These are phyloP conservation scores for Falcaria lacertinaria DNA, from an alignment of 2,888 invertebrate species.

Conservation along the genomic window DNA sequence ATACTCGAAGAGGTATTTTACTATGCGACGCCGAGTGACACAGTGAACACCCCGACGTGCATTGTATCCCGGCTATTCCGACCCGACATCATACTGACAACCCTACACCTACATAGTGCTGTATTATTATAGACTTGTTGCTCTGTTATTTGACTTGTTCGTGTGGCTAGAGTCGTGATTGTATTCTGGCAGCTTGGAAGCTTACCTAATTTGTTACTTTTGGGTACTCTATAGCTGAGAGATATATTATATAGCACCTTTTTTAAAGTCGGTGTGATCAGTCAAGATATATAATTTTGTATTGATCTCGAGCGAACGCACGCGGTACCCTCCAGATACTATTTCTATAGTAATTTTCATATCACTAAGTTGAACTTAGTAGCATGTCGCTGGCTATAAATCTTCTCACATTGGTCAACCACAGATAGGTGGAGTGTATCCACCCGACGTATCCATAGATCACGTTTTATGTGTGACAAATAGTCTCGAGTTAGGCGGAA, in stretches of 20 bases:
- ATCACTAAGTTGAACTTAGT: constrained; percentile 12
- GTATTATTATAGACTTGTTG: constrained; percentile 53
- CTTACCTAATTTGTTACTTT: neutral
- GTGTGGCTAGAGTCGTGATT: constrained; percentile 11
- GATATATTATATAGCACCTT: neutral
- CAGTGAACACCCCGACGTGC: constrained; percentile 39
- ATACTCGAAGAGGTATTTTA: constrained; percentile 42
- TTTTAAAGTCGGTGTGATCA: no score
- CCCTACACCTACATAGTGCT: constrained; percentile 23
- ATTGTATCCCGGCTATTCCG: constrained; percentile 45
- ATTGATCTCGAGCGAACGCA: no score
- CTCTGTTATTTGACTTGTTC: constrained; percentile 32
- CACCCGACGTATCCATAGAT: constrained; percentile 56
- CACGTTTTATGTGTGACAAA: constrained; percentile 77
- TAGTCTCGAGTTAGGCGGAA: constrained; percentile 73
- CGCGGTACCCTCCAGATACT: no score
- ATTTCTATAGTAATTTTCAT: no score
- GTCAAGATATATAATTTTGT: no score
- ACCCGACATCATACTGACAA: constrained; percentile 42
- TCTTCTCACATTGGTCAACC: constrained; percentile 29
- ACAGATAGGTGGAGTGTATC: constrained; percentile 40
- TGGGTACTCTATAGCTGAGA: neutral
- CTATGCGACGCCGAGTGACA: constrained; percentile 37
- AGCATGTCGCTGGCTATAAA: constrained; percentile 30
- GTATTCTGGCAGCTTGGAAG: neutral